Evolutionary conservation across 1,140 invertebrate species (phyloP).

Genomic region (Dendroctonus valens): DNA sequence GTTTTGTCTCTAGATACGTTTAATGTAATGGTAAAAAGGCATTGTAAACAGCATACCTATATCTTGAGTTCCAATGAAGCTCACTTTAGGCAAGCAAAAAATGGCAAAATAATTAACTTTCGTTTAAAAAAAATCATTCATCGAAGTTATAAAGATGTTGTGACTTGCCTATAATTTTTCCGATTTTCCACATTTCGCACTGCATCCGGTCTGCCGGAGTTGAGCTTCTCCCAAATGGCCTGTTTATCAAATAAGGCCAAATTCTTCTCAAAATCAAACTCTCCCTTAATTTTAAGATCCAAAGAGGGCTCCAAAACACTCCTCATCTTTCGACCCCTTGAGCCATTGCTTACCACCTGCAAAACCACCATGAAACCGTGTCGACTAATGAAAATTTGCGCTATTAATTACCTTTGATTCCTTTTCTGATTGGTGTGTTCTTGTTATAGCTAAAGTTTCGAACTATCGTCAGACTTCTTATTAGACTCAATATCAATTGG

Average conservation of each 20-base stretch:
- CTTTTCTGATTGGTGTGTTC: slow-evolving; percentile 51
- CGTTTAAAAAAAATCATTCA: background rate
- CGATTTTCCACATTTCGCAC: slow-evolving; percentile 49
- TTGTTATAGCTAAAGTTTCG: slow-evolving; percentile 41
- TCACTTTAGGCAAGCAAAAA: background rate
- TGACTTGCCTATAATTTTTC: slow-evolving; percentile 45
- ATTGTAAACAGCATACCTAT: slow-evolving; percentile 1
- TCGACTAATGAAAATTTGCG: slow-evolving; percentile 2
- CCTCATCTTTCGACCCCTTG: slow-evolving; percentile 52
- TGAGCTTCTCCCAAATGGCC: slow-evolving; percentile 73
- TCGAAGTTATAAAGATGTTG: background rate
- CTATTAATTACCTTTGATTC: slow-evolving; percentile 44
- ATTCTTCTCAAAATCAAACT: slow-evolving; percentile 95
- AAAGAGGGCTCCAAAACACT: slow-evolving; percentile 57
- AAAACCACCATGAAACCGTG: background rate
- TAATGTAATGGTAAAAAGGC: too few relatives aligned
- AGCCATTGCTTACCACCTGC: slow-evolving; percentile 34
- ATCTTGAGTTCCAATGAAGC: slow-evolving; percentile 11
- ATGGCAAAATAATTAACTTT: background rate
- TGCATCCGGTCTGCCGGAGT: slow-evolving; percentile 68
- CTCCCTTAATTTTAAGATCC: slow-evolving; percentile 58
- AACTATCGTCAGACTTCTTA: slow-evolving; percentile 30
- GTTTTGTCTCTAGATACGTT: too few relatives aligned
- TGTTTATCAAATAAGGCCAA: slow-evolving; percentile 87
- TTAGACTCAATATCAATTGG: slow-evolving; percentile 45